phyloP scores from a whole-genome alignment of 1,140 invertebrate genomes.

The Phenacoccus solenopsis region DNA sequence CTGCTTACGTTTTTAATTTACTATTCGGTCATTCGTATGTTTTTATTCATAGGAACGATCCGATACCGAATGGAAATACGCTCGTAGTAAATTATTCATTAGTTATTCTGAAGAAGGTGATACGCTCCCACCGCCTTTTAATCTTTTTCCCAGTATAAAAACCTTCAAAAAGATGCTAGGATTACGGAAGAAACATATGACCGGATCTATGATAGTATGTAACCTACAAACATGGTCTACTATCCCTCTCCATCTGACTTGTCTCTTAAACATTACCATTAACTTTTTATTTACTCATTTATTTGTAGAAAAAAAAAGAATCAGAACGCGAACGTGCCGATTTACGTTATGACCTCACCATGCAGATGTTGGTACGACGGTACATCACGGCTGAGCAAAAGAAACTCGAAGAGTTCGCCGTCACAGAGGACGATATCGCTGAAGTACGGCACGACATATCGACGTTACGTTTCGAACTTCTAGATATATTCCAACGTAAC shows the following conservation, averaged over 20 bases:
- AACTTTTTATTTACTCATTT: neutral
- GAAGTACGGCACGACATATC: constrained; percentile 92
- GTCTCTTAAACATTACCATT: neutral
- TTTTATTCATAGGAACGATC: constrained; percentile 51
- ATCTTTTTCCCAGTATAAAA: constrained; percentile 66
- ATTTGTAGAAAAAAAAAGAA: constrained; percentile 2
- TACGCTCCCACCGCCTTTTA: constrained; percentile 76
- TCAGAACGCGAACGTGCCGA: constrained; percentile 44
- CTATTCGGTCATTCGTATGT: neutral
- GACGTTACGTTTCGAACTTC: constrained; percentile 67
- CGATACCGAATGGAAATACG: constrained; percentile 87
- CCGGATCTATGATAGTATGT: constrained; percentile 5
- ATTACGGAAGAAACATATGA: neutral
- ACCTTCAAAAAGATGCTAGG: constrained; percentile 34
- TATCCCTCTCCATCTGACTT: neutral
- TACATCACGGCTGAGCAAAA: constrained; percentile 74
- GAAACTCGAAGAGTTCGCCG: constrained; percentile 66
- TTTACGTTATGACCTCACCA: constrained; percentile 56
- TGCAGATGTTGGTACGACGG: constrained; percentile 61
- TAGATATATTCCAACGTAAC: constrained; percentile 73
- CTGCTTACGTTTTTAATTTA: too few species aligned
- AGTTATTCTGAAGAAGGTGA: constrained; percentile 79
- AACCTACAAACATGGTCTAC: neutral
- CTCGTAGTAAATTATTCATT: constrained; percentile 79
- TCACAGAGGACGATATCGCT: constrained; percentile 91